Evolutionary conservation across 1,140 invertebrate species (phyloP).

Genomic region (Musca vetustissima): DNA sequence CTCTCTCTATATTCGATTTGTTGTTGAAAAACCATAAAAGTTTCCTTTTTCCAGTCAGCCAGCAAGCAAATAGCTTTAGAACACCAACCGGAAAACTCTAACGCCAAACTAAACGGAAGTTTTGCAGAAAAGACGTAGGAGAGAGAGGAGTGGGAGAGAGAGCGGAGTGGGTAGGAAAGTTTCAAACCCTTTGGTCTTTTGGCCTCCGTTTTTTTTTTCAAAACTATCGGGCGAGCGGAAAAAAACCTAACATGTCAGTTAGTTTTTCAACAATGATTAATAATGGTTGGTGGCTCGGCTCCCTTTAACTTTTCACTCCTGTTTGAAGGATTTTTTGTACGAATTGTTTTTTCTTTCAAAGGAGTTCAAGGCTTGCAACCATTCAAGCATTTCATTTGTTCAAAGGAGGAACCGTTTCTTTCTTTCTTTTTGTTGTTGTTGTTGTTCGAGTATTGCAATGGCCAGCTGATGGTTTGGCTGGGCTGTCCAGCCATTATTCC

Average conservation of each 20-base stretch:
- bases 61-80: no score
- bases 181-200: background rate
- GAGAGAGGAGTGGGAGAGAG: no score
- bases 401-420: background rate
- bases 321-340: background rate
- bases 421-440: background rate
- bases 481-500: no score
- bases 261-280: conserved; percentile 24
- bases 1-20: conserved; percentile 11
- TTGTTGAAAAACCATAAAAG: conserved; percentile 20
- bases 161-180: no score
- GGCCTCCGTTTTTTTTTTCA: background rate
- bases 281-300: conserved; percentile 19
- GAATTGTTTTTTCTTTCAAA: background rate
- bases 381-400: no score
- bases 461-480: background rate
- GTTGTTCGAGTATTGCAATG: background rate
- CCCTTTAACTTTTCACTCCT: conserved; percentile 6
- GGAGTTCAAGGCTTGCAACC: no score
- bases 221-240: no score
- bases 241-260: conserved; percentile 14
- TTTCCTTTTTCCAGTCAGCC: background rate
- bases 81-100: no score
- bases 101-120: conserved; percentile 17
- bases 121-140: background rate